phyloP scores from a whole-genome alignment of 2,797 vertebrate species.

The Kryptopterus vitreolus region DNA sequence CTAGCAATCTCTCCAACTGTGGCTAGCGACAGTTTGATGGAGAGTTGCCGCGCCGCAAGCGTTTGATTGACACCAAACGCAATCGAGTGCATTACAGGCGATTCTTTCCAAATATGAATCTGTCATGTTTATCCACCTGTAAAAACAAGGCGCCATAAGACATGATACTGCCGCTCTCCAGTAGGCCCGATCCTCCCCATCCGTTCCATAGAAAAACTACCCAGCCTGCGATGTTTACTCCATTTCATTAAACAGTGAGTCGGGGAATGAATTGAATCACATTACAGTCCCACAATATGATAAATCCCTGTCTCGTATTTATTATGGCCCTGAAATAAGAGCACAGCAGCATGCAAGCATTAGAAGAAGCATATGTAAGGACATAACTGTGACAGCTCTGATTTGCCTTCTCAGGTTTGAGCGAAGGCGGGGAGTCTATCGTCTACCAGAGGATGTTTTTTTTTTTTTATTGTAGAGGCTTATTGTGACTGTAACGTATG shows the following conservation, averaged over 20 bases:
- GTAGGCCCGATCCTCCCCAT: conserved; percentile 18
- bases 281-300: conserved; percentile 50
- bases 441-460: conserved; percentile 20
- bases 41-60: conserved; percentile 36
- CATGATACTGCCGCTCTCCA: conserved; percentile 32
- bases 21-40: conserved; percentile 27
- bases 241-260: conserved; percentile 50
- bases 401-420: conserved; percentile 45
- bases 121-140: conserved; percentile 25
- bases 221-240: conserved; percentile 48
- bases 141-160: conserved; percentile 23
- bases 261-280: conserved; percentile 49
- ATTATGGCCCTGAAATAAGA: conserved; percentile 42
- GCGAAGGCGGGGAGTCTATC: conserved; percentile 28
- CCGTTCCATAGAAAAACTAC: conserved; percentile 24
- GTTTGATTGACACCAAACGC: conserved; percentile 36
- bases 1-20: conserved; percentile 27
- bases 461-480: conserved; percentile 22
- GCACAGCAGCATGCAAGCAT: conserved; percentile 33
- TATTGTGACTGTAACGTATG: conserved; percentile 20
- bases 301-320: conserved; percentile 52
- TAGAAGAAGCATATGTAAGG: conserved; percentile 32
- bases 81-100: conserved; percentile 22
- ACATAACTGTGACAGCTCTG: conserved; percentile 35
- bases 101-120: conserved; percentile 24